Evolutionary conservation across 2,888 invertebrate species (phyloP).

Genomic region (Sicus ferrugineus): DNA sequence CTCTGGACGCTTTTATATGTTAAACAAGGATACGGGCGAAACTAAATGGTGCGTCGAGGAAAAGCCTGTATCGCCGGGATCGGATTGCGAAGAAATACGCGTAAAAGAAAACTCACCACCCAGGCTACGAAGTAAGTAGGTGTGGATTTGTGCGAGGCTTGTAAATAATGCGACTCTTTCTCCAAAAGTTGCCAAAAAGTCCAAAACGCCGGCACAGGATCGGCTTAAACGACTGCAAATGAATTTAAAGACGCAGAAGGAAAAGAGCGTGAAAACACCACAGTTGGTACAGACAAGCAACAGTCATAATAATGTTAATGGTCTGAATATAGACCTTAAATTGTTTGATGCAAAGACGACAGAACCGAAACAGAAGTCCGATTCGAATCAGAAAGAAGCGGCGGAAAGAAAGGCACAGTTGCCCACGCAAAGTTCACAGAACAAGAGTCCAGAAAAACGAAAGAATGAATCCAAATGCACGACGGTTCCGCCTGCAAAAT

Average conservation of each 20-base stretch:
- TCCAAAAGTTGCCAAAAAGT: slow-evolving; percentile 21
- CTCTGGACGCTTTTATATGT: slow-evolving; percentile 44
- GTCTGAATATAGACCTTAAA: no score
- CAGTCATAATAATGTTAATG: no score
- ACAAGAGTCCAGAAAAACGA: no score
- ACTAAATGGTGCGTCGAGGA: slow-evolving; percentile 42
- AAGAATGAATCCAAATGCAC: no score
- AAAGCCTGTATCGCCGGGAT: background rate
- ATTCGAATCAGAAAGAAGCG: no score
- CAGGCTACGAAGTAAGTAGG: slow-evolving; percentile 35
- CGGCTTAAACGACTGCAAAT: slow-evolving; percentile 54
- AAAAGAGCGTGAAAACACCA: background rate
- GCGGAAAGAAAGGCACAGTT: no score
- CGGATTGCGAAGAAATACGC: background rate
- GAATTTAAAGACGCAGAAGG: slow-evolving; percentile 43
- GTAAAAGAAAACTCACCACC: slow-evolving; percentile 16
- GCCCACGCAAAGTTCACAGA: no score
- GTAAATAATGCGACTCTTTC: background rate
- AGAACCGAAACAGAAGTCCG: no score
- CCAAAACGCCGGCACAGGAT: slow-evolving; percentile 50
- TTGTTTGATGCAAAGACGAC: no score
- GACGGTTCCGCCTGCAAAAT: no score
- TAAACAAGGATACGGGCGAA: slow-evolving; percentile 48
- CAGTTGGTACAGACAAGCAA: no score
- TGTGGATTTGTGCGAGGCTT: background rate